phyloP scores from a whole-genome alignment of 1,140 invertebrate genomes.

The Leptinotarsa undecemlineata region DNA sequence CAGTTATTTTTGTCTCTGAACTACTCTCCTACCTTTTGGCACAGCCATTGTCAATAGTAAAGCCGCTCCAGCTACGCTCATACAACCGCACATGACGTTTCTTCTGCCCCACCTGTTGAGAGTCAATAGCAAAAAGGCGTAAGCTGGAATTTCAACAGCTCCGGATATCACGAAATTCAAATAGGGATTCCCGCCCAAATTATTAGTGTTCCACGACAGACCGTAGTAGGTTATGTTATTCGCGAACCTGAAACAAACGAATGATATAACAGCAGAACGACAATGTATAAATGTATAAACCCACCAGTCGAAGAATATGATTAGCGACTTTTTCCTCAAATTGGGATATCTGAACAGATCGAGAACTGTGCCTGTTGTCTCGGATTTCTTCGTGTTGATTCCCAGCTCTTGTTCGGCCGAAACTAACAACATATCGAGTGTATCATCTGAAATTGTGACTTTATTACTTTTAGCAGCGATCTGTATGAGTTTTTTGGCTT shows the following conservation, averaged over 20 bases:
- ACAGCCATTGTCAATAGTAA: constrained; percentile 65
- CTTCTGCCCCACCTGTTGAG: constrained; percentile 75
- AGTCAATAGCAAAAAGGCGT: constrained; percentile 70
- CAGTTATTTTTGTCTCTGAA: too few species aligned
- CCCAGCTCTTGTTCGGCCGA: constrained; percentile 56
- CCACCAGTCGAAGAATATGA: constrained; percentile 80
- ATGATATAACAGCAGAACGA: background rate
- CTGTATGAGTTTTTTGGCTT: constrained; percentile 71
- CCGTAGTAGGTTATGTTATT: constrained; percentile 82
- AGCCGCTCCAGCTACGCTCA: constrained; percentile 69
- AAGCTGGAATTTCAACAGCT: constrained; percentile 77
- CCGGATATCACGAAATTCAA: constrained; percentile 78
- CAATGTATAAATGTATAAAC: constrained; percentile 31
- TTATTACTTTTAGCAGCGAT: constrained; percentile 72
- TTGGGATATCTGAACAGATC: constrained; percentile 74
- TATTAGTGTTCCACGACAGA: constrained; percentile 76
- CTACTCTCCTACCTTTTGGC: constrained; percentile 58
- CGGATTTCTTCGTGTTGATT: constrained; percentile 31
- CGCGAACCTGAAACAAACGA: constrained; percentile 65
- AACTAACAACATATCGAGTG: constrained; percentile 60
- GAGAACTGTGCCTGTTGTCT: constrained; percentile 61
- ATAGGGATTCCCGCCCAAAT: constrained; percentile 73
- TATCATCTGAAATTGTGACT: constrained; percentile 61
- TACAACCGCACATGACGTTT: constrained; percentile 68
- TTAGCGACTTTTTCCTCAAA: constrained; percentile 70